Evolutionary conservation across 1,140 invertebrate species (phyloP).

Genomic region (Eubasilissa regina): DNA sequence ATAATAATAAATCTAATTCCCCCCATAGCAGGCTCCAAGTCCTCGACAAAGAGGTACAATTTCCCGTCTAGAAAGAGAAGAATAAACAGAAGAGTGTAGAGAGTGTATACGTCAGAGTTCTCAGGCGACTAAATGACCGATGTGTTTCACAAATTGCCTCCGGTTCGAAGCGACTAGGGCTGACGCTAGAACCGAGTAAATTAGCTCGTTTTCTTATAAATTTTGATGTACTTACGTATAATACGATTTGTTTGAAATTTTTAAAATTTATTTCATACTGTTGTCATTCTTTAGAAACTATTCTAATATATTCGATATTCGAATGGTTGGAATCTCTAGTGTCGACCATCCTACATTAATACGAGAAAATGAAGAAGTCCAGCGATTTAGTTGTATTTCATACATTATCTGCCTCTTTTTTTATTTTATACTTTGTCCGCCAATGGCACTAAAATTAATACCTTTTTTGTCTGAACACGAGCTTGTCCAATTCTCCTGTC

Average conservation of each 20-base stretch:
- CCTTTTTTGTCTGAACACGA: too few species aligned
- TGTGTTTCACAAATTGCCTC: conserved; percentile 47
- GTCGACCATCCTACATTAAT: background rate
- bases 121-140: conserved; percentile 45
- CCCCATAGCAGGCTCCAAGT: background rate
- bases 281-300: background rate
- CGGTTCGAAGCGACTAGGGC: background rate
- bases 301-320: too few species aligned
- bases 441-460: too few species aligned
- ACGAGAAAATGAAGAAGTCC: background rate
- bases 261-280: background rate
- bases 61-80: conserved; percentile 16
- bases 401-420: too few species aligned
- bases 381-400: background rate
- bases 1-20: too few species aligned
- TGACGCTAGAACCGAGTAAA: background rate
- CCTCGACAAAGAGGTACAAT: background rate
- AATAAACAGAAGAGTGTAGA: background rate
- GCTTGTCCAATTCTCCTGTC: too few species aligned
- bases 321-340: too few species aligned
- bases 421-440: background rate
- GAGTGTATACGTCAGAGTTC: conserved; percentile 2
- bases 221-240: too few species aligned
- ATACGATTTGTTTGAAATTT: too few species aligned
- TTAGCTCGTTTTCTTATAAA: background rate